These are phyloP conservation scores for Climacteris rufus DNA, from an alignment of 2,113 vertebrate species.

Conservation along the genomic window DNA sequence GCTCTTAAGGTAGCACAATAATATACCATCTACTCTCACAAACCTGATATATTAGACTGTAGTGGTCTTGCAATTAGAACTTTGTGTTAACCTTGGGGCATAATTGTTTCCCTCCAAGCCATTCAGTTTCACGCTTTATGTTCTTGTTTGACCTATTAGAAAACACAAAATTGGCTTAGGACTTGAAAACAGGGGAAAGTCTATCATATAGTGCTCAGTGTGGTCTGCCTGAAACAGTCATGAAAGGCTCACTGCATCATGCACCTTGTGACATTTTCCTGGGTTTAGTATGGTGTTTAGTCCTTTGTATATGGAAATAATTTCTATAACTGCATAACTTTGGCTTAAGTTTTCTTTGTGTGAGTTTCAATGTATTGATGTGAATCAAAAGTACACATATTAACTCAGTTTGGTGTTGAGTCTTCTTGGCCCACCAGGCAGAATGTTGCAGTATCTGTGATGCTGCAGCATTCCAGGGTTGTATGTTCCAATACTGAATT, in stretches of 20 bases:
- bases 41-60: not conserved
- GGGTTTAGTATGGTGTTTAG: not conserved
- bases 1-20: not conserved
- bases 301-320: not conserved
- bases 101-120: not conserved
- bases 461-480: not conserved
- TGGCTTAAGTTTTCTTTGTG: not conserved
- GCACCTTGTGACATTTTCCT: not conserved
- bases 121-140: not conserved
- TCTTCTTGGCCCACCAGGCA: not conserved
- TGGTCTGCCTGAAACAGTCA: not conserved
- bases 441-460: not conserved
- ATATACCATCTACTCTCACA: not conserved
- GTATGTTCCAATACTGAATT: not conserved
- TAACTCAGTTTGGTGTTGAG: not conserved
- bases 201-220: not conserved
- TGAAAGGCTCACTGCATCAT: not conserved
- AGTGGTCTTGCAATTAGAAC: not conserved
- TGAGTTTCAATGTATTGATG: not conserved
- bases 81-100: fast-evolving
- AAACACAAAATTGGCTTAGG: not conserved
- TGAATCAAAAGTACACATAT: not conserved
- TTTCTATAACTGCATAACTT: not conserved
- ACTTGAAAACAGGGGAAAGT: not conserved
- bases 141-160: not conserved